Conservation (phyloP, 2,797 vertebrate species). For the Hydrocynus forskahlii region DNA sequence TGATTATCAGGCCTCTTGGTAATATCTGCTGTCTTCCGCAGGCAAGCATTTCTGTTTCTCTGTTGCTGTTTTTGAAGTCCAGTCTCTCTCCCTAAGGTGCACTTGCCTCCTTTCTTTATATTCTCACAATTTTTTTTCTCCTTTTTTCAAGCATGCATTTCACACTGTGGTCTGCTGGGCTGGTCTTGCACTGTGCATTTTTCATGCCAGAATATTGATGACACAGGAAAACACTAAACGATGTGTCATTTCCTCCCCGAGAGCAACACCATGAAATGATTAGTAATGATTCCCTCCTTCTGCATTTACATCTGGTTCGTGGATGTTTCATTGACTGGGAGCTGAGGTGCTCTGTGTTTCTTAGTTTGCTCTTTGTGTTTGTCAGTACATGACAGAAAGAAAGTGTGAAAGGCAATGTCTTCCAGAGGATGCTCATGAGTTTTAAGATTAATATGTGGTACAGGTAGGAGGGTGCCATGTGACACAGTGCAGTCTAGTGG, state of each 20-base stretch:
- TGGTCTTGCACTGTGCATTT: conserved; percentile 37
- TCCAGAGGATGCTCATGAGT: conserved; percentile 10
- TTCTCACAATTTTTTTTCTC: conserved; percentile 17
- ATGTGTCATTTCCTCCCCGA: conserved; percentile 76
- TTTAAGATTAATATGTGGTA: not conserved
- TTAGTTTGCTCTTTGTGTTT: conserved; percentile 38
- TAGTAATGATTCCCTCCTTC: conserved; percentile 76
- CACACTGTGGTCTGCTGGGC: conserved; percentile 34
- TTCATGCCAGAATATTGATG: conserved; percentile 47
- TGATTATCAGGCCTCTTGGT: conserved; percentile 52
- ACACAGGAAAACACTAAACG: conserved; percentile 62
- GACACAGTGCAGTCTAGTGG: conserved; percentile 51
- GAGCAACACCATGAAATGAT: conserved; percentile 74
- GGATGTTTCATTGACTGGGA: conserved; percentile 74
- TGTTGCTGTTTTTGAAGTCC: conserved; percentile 46
- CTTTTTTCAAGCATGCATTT: conserved; percentile 41
- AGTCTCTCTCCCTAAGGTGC: conserved; percentile 20
- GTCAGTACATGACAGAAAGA: conserved; percentile 17
- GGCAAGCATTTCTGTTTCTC: conserved; percentile 44
- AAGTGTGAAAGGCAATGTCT: conserved; percentile 13
- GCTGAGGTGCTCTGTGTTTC: conserved; percentile 60
- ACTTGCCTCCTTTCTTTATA: conserved; percentile 34
- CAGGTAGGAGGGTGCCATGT: conserved; percentile 8
- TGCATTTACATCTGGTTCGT: conserved; percentile 67
- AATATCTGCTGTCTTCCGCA: conserved; percentile 45